These are phyloP conservation scores for Atlantisia rogersi DNA, from an alignment of 2,113 vertebrate species.

Conservation along the genomic window DNA sequence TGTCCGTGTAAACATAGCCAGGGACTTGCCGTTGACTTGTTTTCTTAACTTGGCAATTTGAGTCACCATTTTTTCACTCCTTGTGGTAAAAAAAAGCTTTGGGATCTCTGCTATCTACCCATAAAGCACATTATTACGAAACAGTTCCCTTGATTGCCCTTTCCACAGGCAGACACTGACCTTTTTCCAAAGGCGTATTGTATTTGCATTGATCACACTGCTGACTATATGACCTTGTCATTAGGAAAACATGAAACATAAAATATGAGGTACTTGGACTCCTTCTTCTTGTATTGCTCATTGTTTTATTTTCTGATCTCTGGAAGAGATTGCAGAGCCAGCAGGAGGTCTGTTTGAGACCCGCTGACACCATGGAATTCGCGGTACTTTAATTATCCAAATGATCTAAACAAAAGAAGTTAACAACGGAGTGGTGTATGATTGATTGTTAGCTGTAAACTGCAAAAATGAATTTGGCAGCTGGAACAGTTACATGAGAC, in stretches of 20 bases:
- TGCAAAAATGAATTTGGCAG: slow-evolving; percentile 39
- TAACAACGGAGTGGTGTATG: not conserved
- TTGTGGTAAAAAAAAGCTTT: not conserved
- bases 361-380: slow-evolving; percentile 39
- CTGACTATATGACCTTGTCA: slow-evolving; percentile 49
- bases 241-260: slow-evolving; percentile 37
- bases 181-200: slow-evolving; percentile 36
- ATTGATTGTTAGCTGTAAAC: slow-evolving; percentile 46
- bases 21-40: not conserved
- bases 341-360: slow-evolving; percentile 50
- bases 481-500: not conserved
- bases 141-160: slow-evolving; percentile 39
- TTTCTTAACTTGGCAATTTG: not conserved
- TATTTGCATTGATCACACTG: slow-evolving; percentile 48
- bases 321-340: slow-evolving; percentile 30
- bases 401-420: slow-evolving; percentile 59
- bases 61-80: not conserved
- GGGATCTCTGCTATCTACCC: not conserved
- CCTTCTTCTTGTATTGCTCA: slow-evolving; percentile 13
- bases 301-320: slow-evolving; percentile 42
- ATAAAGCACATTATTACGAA: not conserved
- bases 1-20: not conserved
- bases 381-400: slow-evolving; percentile 53
- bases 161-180: slow-evolving; percentile 35
- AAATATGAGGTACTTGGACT: slow-evolving; percentile 40